Evolutionary conservation across 2,113 vertebrate species (phyloP), one percentile per base, ranked within the genome.

Genomic region (Chascanopsetta lugubris): DNA sequence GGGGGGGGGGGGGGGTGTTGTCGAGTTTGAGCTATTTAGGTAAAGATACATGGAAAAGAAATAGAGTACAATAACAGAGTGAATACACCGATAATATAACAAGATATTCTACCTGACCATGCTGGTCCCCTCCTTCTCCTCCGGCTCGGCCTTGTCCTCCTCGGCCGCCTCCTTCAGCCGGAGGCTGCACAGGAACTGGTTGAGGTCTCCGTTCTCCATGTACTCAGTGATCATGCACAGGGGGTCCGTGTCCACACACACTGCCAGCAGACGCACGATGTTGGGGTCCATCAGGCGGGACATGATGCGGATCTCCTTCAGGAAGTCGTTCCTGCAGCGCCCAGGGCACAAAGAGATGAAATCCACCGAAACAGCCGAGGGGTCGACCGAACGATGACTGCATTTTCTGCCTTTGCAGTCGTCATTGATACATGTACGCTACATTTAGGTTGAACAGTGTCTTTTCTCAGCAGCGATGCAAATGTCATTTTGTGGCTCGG

Each of bases 231-330:
- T 97, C 97, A 99, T 99, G 72, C 96, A 98, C 66, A 99, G 91
- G 0, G 96, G 97, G 69, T 98, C 96, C 0, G 95, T 96, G 0
- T 93, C 75, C 75, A 98, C 94, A 48, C 97, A 99, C 79, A 99
- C 96, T 0, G 95, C 97, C 88, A 98, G 84, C 72, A 99, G 91
- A 13, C 95, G 94, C 66, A 99, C 95, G 64, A 99, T 98, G 87
- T 99, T 98, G 32, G 96, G 94, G 80, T 99, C 96, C 85, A 95
- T 94, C 79, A 99, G 92, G 55, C 96, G 93, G 0, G 96, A 97
- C 96, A 99, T 98, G 89, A 98, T 99, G 80, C 96, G 95, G 82
- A 99, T 99, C 91, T 99, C 97, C 85, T 99, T 98, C 75, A 99
- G 93, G 85, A 99, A 99, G 91, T 99, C 97, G 72, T 97, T 99